A percentile compares a stretch with the other conserved stretches of the same genome.
phyloP scores from a whole-genome alignment of 2,797 vertebrate species.

The Paedocypris micromegethes region DNA sequence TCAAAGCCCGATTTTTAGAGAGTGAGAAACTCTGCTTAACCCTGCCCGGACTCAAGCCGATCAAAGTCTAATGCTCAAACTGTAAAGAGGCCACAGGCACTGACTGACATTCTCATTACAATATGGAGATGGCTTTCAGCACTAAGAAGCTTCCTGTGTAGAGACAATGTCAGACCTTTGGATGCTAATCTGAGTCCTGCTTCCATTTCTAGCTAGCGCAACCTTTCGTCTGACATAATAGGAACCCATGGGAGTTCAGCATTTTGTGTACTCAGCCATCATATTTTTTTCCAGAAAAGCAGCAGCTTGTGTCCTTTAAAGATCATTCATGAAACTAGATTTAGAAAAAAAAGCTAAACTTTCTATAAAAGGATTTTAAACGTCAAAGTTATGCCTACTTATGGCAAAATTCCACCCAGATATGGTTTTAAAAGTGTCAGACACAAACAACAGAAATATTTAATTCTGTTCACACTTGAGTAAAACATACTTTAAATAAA shows the following conservation, averaged over 20 bases:
- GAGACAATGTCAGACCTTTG: constrained; percentile 29
- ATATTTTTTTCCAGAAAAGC: constrained; percentile 8
- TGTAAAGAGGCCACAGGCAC: constrained; percentile 26
- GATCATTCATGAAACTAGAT: not conserved
- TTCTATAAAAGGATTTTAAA: no score
- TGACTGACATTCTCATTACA: constrained; percentile 36
- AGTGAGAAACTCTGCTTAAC: constrained; percentile 30
- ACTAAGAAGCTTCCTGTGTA: constrained; percentile 29
- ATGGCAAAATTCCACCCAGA: no score
- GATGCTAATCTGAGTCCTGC: constrained; percentile 21
- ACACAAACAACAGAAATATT: no score
- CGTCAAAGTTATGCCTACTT: no score
- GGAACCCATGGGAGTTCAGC: constrained; percentile 22
- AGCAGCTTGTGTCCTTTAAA: constrained; percentile 1
- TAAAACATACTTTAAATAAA: no score
- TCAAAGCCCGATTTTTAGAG: constrained; percentile 27
- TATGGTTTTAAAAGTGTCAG: no score
- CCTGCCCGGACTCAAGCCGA: constrained; percentile 32
- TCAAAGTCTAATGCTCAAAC: constrained; percentile 35
- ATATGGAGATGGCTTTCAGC: constrained; percentile 26
- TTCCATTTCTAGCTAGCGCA: constrained; percentile 34
- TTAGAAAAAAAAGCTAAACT: not conserved
- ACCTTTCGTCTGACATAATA: constrained; percentile 32
- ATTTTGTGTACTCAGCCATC: constrained; percentile 4
- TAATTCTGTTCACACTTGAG: no score